Conservation (phyloP, 1,140 invertebrate genomes). For the Cataglyphis hispanica region DNA sequence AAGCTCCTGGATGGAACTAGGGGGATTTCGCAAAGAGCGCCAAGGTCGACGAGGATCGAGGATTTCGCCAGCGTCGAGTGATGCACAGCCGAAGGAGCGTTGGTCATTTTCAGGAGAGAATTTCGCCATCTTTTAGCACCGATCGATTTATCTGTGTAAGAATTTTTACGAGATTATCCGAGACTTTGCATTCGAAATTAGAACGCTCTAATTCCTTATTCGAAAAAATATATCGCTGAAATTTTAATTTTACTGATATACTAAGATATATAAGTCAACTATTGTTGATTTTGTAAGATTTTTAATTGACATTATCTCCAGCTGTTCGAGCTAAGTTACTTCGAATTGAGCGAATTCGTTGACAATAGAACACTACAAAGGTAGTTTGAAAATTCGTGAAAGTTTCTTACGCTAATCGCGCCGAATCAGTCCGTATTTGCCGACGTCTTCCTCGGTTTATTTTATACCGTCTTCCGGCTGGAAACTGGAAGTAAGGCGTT, state of each 20-base stretch:
- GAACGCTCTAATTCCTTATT: not conserved
- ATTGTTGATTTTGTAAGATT: not conserved
- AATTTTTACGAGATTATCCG: not conserved
- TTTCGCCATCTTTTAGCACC: not conserved
- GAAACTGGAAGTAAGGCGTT: slow-evolving; percentile 50
- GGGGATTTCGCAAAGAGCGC: slow-evolving; percentile 22
- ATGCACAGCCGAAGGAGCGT: not conserved
- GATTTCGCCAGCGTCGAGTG: slow-evolving; percentile 29
- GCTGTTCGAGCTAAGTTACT: not conserved
- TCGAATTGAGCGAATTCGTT: slow-evolving; percentile 12
- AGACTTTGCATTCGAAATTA: not conserved
- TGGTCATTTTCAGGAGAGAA: slow-evolving; percentile 1
- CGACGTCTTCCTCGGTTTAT: slow-evolving; percentile 34
- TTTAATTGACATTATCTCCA: not conserved
- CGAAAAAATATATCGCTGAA: too few species aligned
- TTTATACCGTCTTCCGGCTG: slow-evolving; percentile 1
- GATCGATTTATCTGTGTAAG: not conserved
- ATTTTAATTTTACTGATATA: not conserved
- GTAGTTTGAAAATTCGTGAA: not conserved
- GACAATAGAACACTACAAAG: slow-evolving; percentile 14
- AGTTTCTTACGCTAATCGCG: slow-evolving; percentile 39
- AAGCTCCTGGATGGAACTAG: slow-evolving; percentile 44
- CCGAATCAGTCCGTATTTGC: slow-evolving; percentile 37
- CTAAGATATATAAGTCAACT: not conserved
- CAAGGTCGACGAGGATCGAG: slow-evolving; percentile 44